Evolutionary conservation across 2,113 vertebrate genomes (phyloP).

Genomic region (Paralichthys olivaceus): DNA sequence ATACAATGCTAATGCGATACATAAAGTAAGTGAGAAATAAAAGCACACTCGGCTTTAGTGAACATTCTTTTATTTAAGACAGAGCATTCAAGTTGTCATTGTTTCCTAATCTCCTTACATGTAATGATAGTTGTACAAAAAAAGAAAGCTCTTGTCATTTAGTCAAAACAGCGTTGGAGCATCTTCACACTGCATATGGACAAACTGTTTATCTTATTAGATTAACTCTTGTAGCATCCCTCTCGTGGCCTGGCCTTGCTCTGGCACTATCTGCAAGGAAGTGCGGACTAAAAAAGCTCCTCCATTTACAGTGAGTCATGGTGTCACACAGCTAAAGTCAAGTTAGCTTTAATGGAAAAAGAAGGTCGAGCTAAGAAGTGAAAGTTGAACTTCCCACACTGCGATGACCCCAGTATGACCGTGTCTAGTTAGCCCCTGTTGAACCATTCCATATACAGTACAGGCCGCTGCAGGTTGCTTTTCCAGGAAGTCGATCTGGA

Average conservation of each 20-base stretch:
- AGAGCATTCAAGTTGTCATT: neutral
- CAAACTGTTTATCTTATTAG: neutral
- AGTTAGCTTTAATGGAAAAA: conserved; percentile 32
- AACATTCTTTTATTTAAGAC: conserved; percentile 40
- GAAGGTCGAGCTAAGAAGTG: conserved; percentile 14
- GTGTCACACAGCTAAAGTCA: conserved; percentile 2
- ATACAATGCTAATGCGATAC: neutral
- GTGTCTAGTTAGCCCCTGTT: conserved; percentile 51
- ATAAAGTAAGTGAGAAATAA: neutral
- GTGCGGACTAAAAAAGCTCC: neutral
- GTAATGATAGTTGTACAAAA: neutral
- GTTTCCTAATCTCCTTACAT: neutral
- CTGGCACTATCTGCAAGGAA: neutral
- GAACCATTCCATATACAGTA: conserved; percentile 44
- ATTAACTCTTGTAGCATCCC: neutral
- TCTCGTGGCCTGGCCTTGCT: neutral
- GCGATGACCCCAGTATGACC: conserved; percentile 49
- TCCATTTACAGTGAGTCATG: neutral
- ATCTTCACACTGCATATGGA: neutral
- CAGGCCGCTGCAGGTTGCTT: conserved; percentile 21
- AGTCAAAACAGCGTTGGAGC: neutral
- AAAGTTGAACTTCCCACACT: conserved; percentile 36
- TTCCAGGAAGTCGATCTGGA: conserved; percentile 55
- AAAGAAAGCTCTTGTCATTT: neutral
- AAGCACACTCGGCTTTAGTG: conserved; percentile 21